Evolutionary conservation across 1,140 invertebrate species (phyloP).

Genomic region (Melitaea cinxia): DNA sequence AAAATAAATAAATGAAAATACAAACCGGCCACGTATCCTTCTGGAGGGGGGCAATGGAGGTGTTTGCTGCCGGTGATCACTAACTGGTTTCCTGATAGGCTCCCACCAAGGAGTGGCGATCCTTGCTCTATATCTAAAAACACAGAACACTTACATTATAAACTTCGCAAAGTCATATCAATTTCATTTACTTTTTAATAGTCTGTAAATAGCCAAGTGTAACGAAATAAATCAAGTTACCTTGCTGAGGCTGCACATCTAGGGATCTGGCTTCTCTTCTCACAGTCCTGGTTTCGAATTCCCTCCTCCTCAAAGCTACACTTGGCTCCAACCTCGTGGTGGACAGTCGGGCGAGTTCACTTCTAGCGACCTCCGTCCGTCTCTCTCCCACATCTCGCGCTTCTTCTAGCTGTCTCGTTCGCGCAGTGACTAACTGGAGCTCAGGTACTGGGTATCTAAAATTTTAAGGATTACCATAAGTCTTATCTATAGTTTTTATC

Average conservation of each 20-base stretch:
- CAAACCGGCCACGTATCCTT: slow-evolving; percentile 82
- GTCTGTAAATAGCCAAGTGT: background rate
- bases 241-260: slow-evolving; percentile 75
- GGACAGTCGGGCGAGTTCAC: slow-evolving; percentile 87
- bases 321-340: slow-evolving; percentile 87
- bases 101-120: slow-evolving; percentile 60
- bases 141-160: background rate
- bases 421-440: slow-evolving; percentile 85
- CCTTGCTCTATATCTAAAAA: slow-evolving; percentile 67
- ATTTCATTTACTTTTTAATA: background rate
- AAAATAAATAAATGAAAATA: slow-evolving; percentile 5
- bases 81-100: slow-evolving; percentile 87
- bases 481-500: too few species aligned
- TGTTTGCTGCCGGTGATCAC: slow-evolving; percentile 89
- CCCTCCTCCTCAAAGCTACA: slow-evolving; percentile 87
- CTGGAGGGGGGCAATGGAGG: slow-evolving; percentile 88
- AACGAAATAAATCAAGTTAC: slow-evolving; percentile 35
- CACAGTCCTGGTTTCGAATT: slow-evolving; percentile 85
- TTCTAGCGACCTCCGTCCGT: slow-evolving; percentile 86
- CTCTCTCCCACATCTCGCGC: slow-evolving; percentile 80
- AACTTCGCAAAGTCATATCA: background rate
- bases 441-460: slow-evolving; percentile 82
- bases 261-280: slow-evolving; percentile 72
- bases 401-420: slow-evolving; percentile 89
- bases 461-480: background rate